Evolutionary conservation across 2,888 invertebrate species (phyloP).

Genomic region (Drosophila yooni): DNA sequence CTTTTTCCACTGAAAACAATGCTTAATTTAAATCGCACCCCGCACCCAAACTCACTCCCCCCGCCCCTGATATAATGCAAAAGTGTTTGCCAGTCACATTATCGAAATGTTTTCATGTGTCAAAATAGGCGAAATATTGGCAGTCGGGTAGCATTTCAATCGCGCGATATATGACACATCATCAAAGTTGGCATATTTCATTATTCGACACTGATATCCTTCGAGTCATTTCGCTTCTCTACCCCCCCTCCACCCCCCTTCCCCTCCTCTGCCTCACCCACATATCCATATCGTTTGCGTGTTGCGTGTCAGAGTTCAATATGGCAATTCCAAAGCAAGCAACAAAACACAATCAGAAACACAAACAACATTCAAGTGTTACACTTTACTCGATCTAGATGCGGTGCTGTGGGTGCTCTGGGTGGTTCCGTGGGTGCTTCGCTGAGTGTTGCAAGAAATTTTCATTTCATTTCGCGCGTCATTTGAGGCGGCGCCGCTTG

Average conservation of each 20-base stretch:
- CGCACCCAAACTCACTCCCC: not conserved
- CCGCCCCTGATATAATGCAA: not conserved
- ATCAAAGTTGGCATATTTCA: constrained; percentile 79
- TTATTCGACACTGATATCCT: constrained; percentile 70
- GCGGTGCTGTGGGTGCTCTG: not conserved
- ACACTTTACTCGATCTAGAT: constrained; percentile 62
- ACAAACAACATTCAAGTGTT: constrained; percentile 78
- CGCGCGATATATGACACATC: constrained; percentile 74
- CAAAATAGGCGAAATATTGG: constrained; percentile 42
- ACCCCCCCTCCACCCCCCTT: accelerated
- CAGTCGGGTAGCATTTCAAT: constrained; percentile 67
- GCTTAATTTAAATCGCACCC: constrained; percentile 16
- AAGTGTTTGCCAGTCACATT: constrained; percentile 43
- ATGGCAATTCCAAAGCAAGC: constrained; percentile 46
- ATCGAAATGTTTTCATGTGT: constrained; percentile 72
- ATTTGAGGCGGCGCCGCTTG: constrained; percentile 77
- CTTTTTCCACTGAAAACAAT: constrained; percentile 7
- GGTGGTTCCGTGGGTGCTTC: not conserved
- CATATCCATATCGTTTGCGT: constrained; percentile 45
- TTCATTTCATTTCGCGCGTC: constrained; percentile 80
- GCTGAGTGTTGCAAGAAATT: constrained; percentile 47
- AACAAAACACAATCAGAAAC: constrained; percentile 61
- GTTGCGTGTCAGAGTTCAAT: constrained; percentile 79
- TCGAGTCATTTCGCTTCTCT: not conserved
- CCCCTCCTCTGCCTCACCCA: not conserved